These are phyloP conservation scores for Pissodes strobi DNA, from an alignment of 1,140 invertebrate genomes.

Conservation along the genomic window DNA sequence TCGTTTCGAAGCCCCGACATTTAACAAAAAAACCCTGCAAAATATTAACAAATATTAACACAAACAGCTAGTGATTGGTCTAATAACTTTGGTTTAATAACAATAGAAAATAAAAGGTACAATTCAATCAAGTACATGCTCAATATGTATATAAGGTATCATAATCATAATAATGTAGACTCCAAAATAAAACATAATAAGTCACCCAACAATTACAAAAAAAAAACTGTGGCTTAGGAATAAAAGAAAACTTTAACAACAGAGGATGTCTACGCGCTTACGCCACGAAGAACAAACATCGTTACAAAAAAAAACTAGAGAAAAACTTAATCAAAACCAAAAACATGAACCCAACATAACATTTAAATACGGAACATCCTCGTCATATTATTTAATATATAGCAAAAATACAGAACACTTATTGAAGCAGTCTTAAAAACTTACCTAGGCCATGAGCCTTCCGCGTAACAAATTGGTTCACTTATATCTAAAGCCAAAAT, in stretches of 20 bases:
- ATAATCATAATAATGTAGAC: conserved; percentile 45
- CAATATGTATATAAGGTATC: conserved; percentile 47
- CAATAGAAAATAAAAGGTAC: conserved; percentile 56
- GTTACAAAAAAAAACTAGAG: conserved; percentile 27
- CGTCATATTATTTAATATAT: conserved; percentile 38
- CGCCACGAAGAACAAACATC: conserved; percentile 48
- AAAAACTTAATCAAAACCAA: conserved; percentile 35
- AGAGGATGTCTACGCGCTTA: conserved; percentile 53
- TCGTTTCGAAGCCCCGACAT: conserved; percentile 16
- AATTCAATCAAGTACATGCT: conserved; percentile 53
- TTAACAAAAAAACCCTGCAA: conserved; percentile 40
- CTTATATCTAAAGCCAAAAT: background rate
- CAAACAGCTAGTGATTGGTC: conserved; percentile 49
- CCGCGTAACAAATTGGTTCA: no score
- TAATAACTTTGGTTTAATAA: conserved; percentile 55
- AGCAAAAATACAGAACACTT: conserved; percentile 23
- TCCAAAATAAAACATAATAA: conserved; percentile 50
- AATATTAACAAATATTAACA: conserved; percentile 44
- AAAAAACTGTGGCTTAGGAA: conserved; percentile 45
- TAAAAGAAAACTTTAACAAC: conserved; percentile 50
- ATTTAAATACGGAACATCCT: conserved; percentile 50
- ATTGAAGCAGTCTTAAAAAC: conserved; percentile 13
- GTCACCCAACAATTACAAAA: conserved; percentile 52
- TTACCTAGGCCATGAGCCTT: background rate
- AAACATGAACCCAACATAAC: conserved; percentile 42